Conservation (phyloP, 2,797 vertebrate genomes). For the Myotis daubentonii region DNA sequence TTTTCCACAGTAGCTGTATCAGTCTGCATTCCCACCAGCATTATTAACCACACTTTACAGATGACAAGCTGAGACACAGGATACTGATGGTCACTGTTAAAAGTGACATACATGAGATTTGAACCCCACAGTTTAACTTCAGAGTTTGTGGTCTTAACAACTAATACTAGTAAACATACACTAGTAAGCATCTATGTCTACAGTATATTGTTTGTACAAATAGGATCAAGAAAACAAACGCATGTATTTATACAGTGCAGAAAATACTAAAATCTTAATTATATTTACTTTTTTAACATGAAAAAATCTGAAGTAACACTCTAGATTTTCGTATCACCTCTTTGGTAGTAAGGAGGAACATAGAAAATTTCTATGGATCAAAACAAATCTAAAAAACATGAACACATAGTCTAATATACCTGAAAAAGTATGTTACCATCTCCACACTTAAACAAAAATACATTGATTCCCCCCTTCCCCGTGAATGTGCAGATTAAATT, state of each 20-base stretch:
- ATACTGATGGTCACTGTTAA: not conserved
- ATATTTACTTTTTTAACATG: not conserved
- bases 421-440: not conserved
- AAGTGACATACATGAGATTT: not conserved
- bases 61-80: not conserved
- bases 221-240: not conserved
- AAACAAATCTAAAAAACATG: constrained; percentile 8
- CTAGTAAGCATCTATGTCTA: not conserved
- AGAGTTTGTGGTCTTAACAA: not conserved
- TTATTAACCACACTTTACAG: not conserved
- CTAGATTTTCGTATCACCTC: not conserved
- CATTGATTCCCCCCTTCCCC: not conserved
- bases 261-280: constrained; percentile 4
- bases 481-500: not conserved
- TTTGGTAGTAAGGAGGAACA: not conserved
- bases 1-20: too few species aligned
- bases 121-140: not conserved
- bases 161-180: not conserved
- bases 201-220: not conserved
- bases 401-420: not conserved
- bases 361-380: not conserved
- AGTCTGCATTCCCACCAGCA: not conserved
- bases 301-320: not conserved
- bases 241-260: not conserved
- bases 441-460: not conserved